phyloP scores from a whole-genome alignment of 2,888 invertebrate genomes.

The Epinotia brunnichana region DNA sequence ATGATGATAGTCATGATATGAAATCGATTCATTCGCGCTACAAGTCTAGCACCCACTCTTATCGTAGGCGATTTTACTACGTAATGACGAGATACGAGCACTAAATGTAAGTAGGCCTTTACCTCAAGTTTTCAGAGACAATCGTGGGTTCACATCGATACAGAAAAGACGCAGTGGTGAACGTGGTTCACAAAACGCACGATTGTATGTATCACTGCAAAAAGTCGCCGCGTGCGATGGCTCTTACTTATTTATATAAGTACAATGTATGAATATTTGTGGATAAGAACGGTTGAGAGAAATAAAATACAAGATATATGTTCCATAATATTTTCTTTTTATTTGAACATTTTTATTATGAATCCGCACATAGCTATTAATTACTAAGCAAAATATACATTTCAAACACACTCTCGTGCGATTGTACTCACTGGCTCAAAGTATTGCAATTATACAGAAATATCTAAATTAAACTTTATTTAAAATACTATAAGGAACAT shows the following conservation, averaged over 20 bases:
- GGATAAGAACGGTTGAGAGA: constrained; percentile 26
- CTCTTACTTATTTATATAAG: not conserved
- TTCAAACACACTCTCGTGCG: constrained; percentile 47
- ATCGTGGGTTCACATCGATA: not conserved
- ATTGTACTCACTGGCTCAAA: constrained; percentile 32
- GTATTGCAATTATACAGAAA: constrained; percentile 24
- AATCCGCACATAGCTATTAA: constrained; percentile 56
- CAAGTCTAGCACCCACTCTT: not conserved
- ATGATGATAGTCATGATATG: not conserved
- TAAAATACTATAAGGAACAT: constrained; percentile 50
- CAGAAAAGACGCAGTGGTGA: not conserved
- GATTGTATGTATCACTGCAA: too few species aligned
- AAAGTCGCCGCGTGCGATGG: not conserved
- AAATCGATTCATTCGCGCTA: not conserved
- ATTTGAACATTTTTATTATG: constrained; percentile 62
- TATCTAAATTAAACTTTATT: constrained; percentile 43
- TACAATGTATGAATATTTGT: constrained; percentile 34
- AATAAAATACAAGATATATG: constrained; percentile 33
- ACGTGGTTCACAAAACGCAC: too few species aligned
- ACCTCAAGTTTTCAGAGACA: not conserved
- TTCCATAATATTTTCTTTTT: constrained; percentile 43
- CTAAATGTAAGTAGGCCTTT: too few species aligned
- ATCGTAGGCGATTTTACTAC: not conserved
- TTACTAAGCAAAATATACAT: constrained; percentile 70
- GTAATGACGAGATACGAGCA: too few species aligned